These are phyloP conservation scores for Alca torda DNA, from an alignment of 2,797 vertebrate species.

Conservation along the genomic window DNA sequence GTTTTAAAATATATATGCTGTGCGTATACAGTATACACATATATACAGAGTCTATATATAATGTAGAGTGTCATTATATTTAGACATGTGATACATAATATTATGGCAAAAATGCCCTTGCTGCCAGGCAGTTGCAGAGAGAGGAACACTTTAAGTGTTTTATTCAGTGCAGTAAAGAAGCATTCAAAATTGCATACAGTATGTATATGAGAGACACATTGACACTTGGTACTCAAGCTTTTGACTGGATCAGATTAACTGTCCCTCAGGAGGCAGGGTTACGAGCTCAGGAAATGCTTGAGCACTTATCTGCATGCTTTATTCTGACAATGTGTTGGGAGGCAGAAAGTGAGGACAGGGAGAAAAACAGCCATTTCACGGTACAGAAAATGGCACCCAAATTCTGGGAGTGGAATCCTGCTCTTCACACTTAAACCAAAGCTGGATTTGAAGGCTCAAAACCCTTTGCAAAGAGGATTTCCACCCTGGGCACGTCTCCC, in stretches of 20 bases:
- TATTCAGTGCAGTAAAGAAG: neutral
- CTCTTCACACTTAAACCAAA: neutral
- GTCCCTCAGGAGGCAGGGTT: neutral
- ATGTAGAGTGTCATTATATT: neutral
- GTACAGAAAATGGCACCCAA: neutral
- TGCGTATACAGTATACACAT: neutral
- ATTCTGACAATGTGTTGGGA: conserved; percentile 1
- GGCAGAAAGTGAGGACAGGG: neutral
- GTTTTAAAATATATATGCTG: neutral
- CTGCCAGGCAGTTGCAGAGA: neutral
- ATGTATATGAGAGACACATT: neutral
- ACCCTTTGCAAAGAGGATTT: neutral
- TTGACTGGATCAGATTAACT: neutral
- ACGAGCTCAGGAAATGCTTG: conserved; percentile 28
- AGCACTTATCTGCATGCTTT: conserved; percentile 10
- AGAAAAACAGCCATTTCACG: neutral
- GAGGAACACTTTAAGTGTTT: neutral
- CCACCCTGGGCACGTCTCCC: neutral
- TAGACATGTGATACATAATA: neutral
- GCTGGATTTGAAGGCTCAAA: neutral
- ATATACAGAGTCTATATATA: neutral
- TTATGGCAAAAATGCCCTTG: neutral
- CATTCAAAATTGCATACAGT: neutral
- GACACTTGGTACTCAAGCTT: neutral
- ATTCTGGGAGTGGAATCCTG: neutral